A percentile compares a stretch with the other conserved stretches of the same genome.
Evolutionary conservation across 2,113 vertebrate species (phyloP).

Genomic region (Tor tambroides): DNA sequence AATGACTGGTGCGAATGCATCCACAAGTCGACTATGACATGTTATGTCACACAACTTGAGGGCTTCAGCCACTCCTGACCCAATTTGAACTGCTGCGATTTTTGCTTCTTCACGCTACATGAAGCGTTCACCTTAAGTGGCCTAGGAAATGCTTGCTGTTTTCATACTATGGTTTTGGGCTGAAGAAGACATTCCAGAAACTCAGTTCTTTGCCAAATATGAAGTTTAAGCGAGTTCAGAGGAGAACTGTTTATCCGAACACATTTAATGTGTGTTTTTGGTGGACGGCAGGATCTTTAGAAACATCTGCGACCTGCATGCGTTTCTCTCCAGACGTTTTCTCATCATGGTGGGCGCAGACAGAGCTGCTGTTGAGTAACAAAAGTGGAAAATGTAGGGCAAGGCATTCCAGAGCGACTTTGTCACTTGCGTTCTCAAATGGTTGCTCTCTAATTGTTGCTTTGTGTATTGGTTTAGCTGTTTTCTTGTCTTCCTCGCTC

Average conservation of each 20-base stretch:
- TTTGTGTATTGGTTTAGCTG: background rate
- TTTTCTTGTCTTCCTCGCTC: too few species aligned
- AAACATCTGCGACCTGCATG: background rate
- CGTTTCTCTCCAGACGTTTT: background rate
- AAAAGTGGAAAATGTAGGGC: constrained; percentile 38
- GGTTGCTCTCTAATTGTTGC: background rate
- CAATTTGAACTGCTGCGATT: background rate
- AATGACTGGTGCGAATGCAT: background rate
- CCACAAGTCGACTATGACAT: background rate
- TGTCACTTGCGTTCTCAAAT: background rate
- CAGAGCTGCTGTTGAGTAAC: background rate
- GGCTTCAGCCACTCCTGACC: background rate
- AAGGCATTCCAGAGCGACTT: constrained; percentile 41
- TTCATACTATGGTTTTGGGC: background rate
- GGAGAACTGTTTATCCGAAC: background rate
- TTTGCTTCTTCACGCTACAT: background rate
- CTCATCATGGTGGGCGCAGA: background rate
- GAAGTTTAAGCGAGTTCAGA: background rate
- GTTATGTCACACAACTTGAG: background rate
- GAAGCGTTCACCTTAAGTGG: background rate
- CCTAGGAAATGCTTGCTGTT: background rate
- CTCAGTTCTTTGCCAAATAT: background rate
- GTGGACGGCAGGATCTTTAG: background rate
- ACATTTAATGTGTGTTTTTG: background rate
- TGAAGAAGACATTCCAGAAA: background rate